phyloP scores from a whole-genome alignment of 2,113 vertebrate genomes.

The Notothenia coriiceps region DNA sequence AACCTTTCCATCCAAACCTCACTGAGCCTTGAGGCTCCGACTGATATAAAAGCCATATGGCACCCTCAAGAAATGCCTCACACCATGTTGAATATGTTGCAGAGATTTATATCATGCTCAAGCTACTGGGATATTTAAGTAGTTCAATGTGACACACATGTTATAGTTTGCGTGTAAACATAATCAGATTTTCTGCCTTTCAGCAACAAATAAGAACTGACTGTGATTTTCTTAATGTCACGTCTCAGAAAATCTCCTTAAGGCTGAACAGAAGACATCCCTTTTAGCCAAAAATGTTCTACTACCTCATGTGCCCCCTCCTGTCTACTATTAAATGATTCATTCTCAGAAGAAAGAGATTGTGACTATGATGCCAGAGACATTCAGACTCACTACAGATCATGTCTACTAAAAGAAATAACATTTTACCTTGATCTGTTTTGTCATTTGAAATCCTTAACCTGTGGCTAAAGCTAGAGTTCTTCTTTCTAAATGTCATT shows the following conservation, averaged over 20 bases:
- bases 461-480: not conserved
- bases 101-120: slow-evolving; percentile 20
- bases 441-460: not conserved
- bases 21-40: slow-evolving; percentile 33
- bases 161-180: slow-evolving; percentile 8
- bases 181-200: slow-evolving; percentile 41
- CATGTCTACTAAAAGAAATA: not conserved
- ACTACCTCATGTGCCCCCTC: slow-evolving; percentile 16
- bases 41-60: slow-evolving; percentile 57
- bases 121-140: slow-evolving; percentile 18
- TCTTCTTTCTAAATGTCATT: not conserved
- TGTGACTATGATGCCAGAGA: slow-evolving; percentile 15
- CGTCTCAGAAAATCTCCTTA: slow-evolving; percentile 30
- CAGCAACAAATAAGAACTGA: slow-evolving; percentile 28
- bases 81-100: slow-evolving; percentile 27
- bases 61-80: slow-evolving; percentile 30
- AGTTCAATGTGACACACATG: slow-evolving; percentile 28
- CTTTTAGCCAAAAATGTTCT: slow-evolving; percentile 45
- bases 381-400: slow-evolving; percentile 10
- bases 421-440: slow-evolving; percentile 2
- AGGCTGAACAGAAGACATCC: slow-evolving; percentile 44
- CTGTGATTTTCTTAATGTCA: slow-evolving; percentile 42
- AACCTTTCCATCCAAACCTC: slow-evolving; percentile 26
- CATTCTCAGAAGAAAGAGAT: slow-evolving; percentile 39
- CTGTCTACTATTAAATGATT: slow-evolving; percentile 48